phyloP scores from a whole-genome alignment of 2,888 invertebrate species.

The Zelleria hepariella region DNA sequence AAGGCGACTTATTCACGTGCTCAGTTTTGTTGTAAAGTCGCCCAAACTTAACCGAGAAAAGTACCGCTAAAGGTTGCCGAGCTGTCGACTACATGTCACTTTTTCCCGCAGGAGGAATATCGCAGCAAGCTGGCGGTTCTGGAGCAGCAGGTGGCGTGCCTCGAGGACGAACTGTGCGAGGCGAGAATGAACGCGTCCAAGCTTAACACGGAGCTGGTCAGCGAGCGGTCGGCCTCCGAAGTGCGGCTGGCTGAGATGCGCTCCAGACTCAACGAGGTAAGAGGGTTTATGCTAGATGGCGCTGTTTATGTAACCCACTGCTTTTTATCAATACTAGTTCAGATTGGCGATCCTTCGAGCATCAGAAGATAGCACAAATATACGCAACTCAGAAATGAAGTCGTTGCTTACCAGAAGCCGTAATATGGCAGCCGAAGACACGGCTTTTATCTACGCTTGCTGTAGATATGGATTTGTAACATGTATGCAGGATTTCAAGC shows the following conservation, averaged over 20 bases:
- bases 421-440: too few relatives aligned
- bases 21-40: background rate
- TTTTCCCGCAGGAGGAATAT: constrained; percentile 73
- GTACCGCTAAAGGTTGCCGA: too few relatives aligned
- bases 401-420: too few relatives aligned
- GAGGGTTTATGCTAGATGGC: background rate
- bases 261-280: constrained; percentile 86
- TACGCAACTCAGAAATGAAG: too few relatives aligned
- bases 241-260: constrained; percentile 90
- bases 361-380: too few relatives aligned
- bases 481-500: too few relatives aligned
- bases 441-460: too few relatives aligned
- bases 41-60: background rate
- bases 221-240: constrained; percentile 88
- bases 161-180: constrained; percentile 92
- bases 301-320: background rate
- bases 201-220: constrained; percentile 89
- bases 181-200: constrained; percentile 85
- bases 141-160: constrained; percentile 86
- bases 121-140: constrained; percentile 79
- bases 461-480: too few relatives aligned
- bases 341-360: too few relatives aligned
- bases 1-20: too few relatives aligned
- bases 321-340: background rate
- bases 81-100: too few relatives aligned